These are phyloP conservation scores for Chelonia mydas DNA, from an alignment of 2,797 vertebrate species.

Conservation along the genomic window DNA sequence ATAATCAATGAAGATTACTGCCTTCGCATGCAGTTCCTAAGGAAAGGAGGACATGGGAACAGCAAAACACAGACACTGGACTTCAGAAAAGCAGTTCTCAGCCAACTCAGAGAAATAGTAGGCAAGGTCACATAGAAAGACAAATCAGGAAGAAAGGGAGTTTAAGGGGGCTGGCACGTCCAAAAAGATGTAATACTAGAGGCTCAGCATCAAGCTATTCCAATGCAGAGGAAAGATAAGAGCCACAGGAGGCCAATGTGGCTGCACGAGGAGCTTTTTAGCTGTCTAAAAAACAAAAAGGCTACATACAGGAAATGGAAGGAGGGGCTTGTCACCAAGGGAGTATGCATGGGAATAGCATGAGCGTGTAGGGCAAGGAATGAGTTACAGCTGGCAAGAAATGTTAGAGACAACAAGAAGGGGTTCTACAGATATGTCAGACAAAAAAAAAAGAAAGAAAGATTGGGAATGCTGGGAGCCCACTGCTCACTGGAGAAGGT, in stretches of 20 bases:
- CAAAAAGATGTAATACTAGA: too few species aligned
- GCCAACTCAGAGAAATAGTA: neutral
- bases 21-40: neutral
- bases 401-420: neutral
- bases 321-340: neutral
- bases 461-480: neutral
- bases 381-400: neutral
- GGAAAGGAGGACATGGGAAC: neutral
- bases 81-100: neutral
- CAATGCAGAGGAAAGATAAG: neutral
- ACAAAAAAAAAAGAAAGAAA: neutral
- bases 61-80: neutral
- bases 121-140: neutral
- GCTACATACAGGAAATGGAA: neutral
- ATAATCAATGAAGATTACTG: constrained; percentile 66
- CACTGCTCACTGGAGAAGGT: neutral
- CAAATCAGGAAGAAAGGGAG: neutral
- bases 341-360: neutral
- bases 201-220: too few species aligned
- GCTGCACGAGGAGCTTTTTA: neutral
- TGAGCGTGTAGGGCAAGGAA: neutral
- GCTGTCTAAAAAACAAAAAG: neutral
- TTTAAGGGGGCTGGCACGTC: neutral
- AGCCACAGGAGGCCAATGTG: neutral
- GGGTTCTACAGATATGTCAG: neutral